Conservation (phyloP, 2,888 invertebrate genomes). For the Conomelus anceps region DNA sequence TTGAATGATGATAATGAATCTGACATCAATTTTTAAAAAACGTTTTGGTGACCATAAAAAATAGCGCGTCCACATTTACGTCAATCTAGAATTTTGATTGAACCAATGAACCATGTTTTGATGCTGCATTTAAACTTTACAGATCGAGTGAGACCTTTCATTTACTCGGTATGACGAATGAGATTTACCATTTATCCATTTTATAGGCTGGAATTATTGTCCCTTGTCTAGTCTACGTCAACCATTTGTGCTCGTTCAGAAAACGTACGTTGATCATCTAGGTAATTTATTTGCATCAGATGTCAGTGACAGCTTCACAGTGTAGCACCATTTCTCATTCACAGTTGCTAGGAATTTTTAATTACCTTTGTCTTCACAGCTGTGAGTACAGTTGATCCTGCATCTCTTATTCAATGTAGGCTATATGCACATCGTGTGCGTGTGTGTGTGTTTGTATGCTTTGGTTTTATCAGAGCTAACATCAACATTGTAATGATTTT, state of each 20-base stretch:
- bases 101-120: too few relatives aligned
- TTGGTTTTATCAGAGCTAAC: not conserved
- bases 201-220: not conserved
- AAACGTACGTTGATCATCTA: not conserved
- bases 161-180: not conserved
- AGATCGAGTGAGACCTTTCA: not conserved
- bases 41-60: too few relatives aligned
- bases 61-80: too few relatives aligned
- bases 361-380: not conserved
- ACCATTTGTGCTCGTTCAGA: not conserved
- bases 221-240: not conserved
- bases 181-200: not conserved
- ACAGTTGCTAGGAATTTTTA: not conserved
- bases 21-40: too few relatives aligned
- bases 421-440: not conserved
- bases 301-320: not conserved
- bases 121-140: too few relatives aligned
- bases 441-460: not conserved
- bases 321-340: not conserved
- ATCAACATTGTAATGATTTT: too few relatives aligned
- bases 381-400: not conserved
- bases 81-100: too few relatives aligned
- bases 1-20: too few relatives aligned
- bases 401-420: not conserved
- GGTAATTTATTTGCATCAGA: not conserved